Evolutionary conservation across 2,888 invertebrate species (phyloP).

Genomic region (Zelleria hepariella): DNA sequence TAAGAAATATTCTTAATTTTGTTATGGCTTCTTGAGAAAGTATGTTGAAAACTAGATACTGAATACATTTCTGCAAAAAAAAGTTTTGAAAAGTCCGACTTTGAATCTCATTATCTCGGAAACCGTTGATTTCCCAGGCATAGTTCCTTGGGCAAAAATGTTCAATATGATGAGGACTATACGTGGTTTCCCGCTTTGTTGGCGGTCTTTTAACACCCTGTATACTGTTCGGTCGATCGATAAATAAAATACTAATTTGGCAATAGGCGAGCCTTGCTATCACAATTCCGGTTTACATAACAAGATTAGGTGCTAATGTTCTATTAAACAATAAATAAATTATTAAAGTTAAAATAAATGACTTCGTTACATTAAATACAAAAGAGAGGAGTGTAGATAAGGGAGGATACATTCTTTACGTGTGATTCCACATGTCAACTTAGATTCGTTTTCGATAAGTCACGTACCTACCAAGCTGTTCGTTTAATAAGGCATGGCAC

Average conservation of each 20-base stretch:
- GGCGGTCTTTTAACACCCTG: too few relatives aligned
- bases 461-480: background rate
- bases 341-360: conserved; percentile 46
- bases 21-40: too few relatives aligned
- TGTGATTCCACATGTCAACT: background rate
- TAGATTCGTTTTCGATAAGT: background rate
- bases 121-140: too few relatives aligned
- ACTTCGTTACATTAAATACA: conserved; percentile 32
- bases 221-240: too few relatives aligned
- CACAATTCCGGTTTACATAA: conserved; percentile 2
- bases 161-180: too few relatives aligned
- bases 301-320: background rate
- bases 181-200: too few relatives aligned
- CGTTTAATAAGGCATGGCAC: conserved; percentile 39
- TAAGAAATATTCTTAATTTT: too few relatives aligned
- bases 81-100: too few relatives aligned
- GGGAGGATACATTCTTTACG: background rate
- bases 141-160: too few relatives aligned
- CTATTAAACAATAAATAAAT: conserved; percentile 52
- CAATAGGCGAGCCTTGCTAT: conserved; percentile 10
- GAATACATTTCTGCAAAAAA: too few relatives aligned
- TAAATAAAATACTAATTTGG: conserved; percentile 5
- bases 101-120: too few relatives aligned
- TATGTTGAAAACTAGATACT: too few relatives aligned
- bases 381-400: conserved; percentile 7